Base-by-base conservation (phyloP, 2,888 invertebrate species). In the Drosophila formosana region DNA sequence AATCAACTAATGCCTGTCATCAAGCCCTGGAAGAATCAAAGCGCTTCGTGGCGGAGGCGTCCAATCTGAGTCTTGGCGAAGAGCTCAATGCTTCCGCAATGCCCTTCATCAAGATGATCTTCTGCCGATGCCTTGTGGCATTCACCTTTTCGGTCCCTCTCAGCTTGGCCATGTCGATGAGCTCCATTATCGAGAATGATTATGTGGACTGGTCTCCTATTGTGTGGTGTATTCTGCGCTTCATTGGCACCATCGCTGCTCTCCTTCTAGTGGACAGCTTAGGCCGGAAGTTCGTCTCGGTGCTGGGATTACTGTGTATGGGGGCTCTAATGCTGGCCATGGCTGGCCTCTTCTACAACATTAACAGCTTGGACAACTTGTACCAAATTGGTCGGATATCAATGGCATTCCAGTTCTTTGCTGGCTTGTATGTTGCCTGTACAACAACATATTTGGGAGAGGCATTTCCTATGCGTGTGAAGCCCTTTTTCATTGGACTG, bases 71-170 rank as follows among this genome's bases (percentile, higher is more conserved):
- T 8, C 13, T 56, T 23, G 53, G 47, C 1, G 69, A 56, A 3
- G 70, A 85, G 13, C 28, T 72, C 0, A 32, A 26, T 0, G 30
- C 62, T 2, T 77, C 89, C 11, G 5, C 57, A 0, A 49, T 77
- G 63, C 90, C 91, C 37, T 76, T 91, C 49, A 4, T 85, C 1
- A 90, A 88, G 56, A 58, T 90, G 62, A 62, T 83, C 18, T 13
- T 90, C 13, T 85, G 84, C 47, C 89, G 91, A 18, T 74, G 80
- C 56, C 69, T 88, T 4, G 75, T 91, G 28, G 80, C 91, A 4
- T 88, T 91, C 39, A 76, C 85, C 11, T 82, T 91, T 45, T 86
- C 92, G 0, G 0, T 88, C 7, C 91, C 91, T 0, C 64, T 91
- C 3, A 84, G 71, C 50, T 2, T 11, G 3, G 41, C 72, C 0